phyloP scores from a whole-genome alignment of 2,888 invertebrate genomes.

The Anodontia alba region DNA sequence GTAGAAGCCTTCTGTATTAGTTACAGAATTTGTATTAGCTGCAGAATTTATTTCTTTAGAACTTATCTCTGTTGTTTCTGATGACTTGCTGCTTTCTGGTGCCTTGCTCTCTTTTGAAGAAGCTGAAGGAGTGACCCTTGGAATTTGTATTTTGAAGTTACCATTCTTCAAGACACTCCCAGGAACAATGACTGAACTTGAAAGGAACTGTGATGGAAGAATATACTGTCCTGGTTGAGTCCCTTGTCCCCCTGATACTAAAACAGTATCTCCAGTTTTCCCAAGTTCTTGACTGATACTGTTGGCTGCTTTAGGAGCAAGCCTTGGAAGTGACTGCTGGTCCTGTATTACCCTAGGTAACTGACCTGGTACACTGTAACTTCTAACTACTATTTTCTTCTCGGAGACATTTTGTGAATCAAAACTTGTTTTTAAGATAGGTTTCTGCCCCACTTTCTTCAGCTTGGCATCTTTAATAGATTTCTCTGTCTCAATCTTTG shows the following conservation, averaged over 20 bases:
- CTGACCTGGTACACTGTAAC: conserved; percentile 3
- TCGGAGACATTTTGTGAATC: not conserved
- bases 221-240: not conserved
- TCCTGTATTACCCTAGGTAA: not conserved
- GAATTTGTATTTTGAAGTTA: conserved; percentile 10
- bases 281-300: not conserved
- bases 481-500: conserved; percentile 57
- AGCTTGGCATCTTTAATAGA: conserved; percentile 20
- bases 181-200: conserved; percentile 2
- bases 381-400: not conserved
- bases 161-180: not conserved
- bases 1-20: not conserved
- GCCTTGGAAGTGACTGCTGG: not conserved
- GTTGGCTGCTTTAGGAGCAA: not conserved
- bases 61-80: not conserved
- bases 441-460: conserved; percentile 32
- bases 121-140: not conserved
- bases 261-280: not conserved
- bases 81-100: not conserved
- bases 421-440: not conserved
- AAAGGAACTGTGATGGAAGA: not conserved
- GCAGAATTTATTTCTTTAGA: not conserved
- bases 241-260: not conserved
- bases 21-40: not conserved
- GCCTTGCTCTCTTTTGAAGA: not conserved